Evolutionary conservation across 2,113 vertebrate genomes (phyloP), one percentile per base, ranked within the genome.

Genomic region (Xenopus borealis): DNA sequence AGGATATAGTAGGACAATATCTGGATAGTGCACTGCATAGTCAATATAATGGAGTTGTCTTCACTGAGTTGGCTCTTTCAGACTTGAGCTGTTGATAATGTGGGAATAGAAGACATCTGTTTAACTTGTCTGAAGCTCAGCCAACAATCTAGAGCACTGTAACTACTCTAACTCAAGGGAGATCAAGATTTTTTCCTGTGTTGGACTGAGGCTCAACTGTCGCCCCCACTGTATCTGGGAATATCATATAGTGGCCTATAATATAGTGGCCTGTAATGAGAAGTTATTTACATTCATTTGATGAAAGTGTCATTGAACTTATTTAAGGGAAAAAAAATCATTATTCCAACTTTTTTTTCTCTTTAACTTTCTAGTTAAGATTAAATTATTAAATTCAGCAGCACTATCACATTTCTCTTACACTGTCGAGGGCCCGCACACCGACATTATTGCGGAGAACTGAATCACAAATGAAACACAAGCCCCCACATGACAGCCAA

Each of bases 21-120:
- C n/a, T 66, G 16, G n/a, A 46, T 18, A 46, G 63, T 2, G 4
- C 63, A 16, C 63, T 66, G 40, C 17, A 66, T 16, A 50, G 17
- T 17, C 33, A 40, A 17, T 66, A 40, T 40, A 19, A 57, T 75
- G 57, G 27, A 50, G 66, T 45, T 69, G 63, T 46, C 8, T 66
- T 66, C 14, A 66, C 44, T 66, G 63, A n/a, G 66, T 62, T 69
- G 58, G 46, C 66, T 69, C 17, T 53, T 75, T 75, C 57, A 75
- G 61, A 75, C 57, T 63, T 44, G 16, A 53, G 66, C 27, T 19
- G 57, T 62, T 69, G 73, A 75, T 75, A 69, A 69, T 62, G 27
- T 69, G 62, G 45, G 46, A 69, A 69, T 69, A 69, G 58, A 18
- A 75, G 27, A 66, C 73, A 75, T 75, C 73, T 75, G 73, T 67